phyloP scores from a whole-genome alignment of 2,113 vertebrate genomes.

The Triplophysa tibetana region DNA sequence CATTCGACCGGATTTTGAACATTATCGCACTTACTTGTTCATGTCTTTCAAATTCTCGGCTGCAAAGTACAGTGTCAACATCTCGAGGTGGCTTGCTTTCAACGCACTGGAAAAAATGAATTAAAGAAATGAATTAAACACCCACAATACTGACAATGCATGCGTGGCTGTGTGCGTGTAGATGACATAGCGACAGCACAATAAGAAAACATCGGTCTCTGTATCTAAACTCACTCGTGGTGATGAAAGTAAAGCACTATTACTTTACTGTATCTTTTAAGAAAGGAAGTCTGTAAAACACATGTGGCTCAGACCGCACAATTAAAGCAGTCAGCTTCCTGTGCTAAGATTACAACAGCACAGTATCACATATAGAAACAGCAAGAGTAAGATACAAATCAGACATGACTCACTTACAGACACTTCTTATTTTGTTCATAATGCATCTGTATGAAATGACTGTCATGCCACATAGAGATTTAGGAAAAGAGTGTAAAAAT shows the following conservation, averaged over 20 bases:
- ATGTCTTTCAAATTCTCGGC: slow-evolving; percentile 82
- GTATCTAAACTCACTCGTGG: not conserved
- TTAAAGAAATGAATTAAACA: not conserved
- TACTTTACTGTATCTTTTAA: not conserved
- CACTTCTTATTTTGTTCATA: not conserved
- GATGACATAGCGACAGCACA: not conserved
- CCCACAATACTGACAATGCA: not conserved
- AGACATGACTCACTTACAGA: not conserved
- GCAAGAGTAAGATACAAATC: not conserved
- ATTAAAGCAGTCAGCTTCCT: not conserved
- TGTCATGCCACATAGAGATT: too few relatives aligned
- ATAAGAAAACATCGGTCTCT: not conserved
- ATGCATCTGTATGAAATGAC: not conserved
- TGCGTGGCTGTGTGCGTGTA: not conserved
- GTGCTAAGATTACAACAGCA: not conserved
- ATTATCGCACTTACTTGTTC: slow-evolving; percentile 78
- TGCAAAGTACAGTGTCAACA: slow-evolving; percentile 85
- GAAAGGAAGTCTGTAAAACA: slow-evolving; percentile 7
- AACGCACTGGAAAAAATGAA: slow-evolving; percentile 73
- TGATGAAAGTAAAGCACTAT: not conserved
- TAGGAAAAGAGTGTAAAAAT: not conserved
- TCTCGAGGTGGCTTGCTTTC: slow-evolving; percentile 81
- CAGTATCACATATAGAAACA: not conserved
- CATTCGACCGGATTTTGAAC: not conserved
- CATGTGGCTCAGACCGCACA: not conserved